Percentiles rank a stretch among this genome's conserved stretches.
phyloP scores from a whole-genome alignment of 2,113 vertebrate species.

The Plectropomus leopardus region DNA sequence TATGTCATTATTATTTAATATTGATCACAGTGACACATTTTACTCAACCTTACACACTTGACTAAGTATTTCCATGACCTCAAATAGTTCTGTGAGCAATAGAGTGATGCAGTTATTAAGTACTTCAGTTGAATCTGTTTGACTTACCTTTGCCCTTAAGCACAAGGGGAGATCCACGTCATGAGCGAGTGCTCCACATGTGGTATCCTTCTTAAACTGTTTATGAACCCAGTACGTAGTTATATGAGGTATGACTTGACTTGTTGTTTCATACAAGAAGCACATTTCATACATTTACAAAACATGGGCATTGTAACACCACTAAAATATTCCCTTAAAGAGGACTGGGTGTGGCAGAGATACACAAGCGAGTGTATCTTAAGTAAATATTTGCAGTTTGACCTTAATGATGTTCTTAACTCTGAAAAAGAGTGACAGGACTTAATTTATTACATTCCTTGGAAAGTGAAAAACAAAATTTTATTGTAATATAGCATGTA shows the following conservation, averaged over 20 bases:
- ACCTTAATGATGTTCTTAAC: no score
- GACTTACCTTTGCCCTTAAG: background rate
- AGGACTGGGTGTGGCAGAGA: background rate
- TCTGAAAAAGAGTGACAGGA: background rate
- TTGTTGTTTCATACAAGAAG: background rate
- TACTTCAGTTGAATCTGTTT: no score
- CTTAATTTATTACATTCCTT: background rate
- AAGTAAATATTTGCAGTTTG: background rate
- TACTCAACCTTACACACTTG: background rate
- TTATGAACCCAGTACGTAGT: background rate
- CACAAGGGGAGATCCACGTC: background rate
- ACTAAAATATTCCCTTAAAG: background rate
- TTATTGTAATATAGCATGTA: background rate
- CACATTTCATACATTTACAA: conserved; percentile 4
- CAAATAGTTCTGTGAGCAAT: background rate
- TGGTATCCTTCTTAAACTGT: background rate
- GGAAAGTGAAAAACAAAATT: background rate
- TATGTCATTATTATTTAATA: background rate
- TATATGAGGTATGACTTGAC: background rate
- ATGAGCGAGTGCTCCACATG: no score
- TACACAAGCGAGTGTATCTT: background rate
- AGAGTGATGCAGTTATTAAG: background rate
- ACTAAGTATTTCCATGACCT: background rate
- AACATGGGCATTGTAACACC: background rate
- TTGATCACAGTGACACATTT: background rate